Conservation (phyloP, 1,140 invertebrate species). For the Agrypnia vestita region DNA sequence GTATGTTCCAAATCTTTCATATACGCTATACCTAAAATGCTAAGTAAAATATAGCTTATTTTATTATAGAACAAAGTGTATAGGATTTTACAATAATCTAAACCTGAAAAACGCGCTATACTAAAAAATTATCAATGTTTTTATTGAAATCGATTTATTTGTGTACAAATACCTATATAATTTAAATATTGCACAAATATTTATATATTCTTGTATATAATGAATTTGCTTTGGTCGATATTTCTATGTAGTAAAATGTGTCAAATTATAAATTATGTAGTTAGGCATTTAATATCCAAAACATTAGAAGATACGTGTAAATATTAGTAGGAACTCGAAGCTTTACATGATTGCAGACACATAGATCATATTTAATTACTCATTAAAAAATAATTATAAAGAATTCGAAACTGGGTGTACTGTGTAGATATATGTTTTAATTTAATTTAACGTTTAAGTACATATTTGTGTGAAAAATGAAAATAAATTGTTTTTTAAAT, state of each 20-base stretch:
- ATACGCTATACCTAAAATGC: too few relatives aligned
- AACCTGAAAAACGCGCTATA: too few relatives aligned
- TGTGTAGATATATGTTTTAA: constrained; percentile 24
- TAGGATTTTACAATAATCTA: too few relatives aligned
- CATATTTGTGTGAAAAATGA: constrained; percentile 22
- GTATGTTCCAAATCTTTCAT: too few relatives aligned
- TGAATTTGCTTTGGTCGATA: too few relatives aligned
- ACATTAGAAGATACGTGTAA: not conserved
- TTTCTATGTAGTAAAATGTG: not conserved
- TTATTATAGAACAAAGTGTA: too few relatives aligned
- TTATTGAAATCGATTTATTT: too few relatives aligned
- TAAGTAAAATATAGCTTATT: too few relatives aligned
- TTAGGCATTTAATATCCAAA: not conserved
- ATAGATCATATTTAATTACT: not conserved
- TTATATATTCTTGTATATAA: too few relatives aligned
- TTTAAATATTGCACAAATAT: too few relatives aligned
- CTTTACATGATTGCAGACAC: constrained; percentile 2
- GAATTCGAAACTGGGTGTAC: not conserved
- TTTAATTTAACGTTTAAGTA: not conserved
- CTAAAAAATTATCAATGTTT: too few relatives aligned
- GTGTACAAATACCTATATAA: too few relatives aligned
- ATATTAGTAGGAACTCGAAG: not conserved
- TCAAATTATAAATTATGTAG: constrained; percentile 12
- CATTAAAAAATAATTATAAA: not conserved
- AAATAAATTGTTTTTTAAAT: constrained; percentile 26